Evolutionary conservation across 2,888 invertebrate species (phyloP).

Genomic region (Colostygia pectinataria): DNA sequence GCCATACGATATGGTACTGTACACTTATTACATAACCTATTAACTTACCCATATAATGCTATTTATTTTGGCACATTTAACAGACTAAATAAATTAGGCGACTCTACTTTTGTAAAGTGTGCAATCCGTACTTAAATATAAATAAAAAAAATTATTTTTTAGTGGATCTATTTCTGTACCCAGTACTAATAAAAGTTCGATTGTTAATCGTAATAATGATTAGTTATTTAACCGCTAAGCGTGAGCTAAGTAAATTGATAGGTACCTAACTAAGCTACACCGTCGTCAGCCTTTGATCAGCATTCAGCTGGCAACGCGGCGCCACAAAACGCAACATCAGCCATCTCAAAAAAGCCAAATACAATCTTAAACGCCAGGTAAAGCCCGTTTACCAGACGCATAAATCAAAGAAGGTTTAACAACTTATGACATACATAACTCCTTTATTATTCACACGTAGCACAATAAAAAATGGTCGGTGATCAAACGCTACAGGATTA

Average conservation of each 20-base stretch:
- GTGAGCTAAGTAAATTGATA: background rate
- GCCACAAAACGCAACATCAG: conserved; percentile 53
- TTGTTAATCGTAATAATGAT: background rate
- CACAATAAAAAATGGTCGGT: conserved; percentile 47
- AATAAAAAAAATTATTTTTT: too few species aligned
- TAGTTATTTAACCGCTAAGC: background rate
- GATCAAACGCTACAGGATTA: conserved; percentile 66
- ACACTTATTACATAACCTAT: too few species aligned
- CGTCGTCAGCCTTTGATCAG: conserved; percentile 67
- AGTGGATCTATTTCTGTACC: too few species aligned
- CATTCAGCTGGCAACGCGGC: conserved; percentile 62
- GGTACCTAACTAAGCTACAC: conserved; percentile 42
- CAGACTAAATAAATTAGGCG: too few species aligned
- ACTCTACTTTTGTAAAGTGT: too few species aligned
- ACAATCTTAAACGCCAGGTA: conserved; percentile 65
- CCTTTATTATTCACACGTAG: conserved; percentile 72
- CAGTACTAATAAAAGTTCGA: too few species aligned
- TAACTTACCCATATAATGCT: too few species aligned
- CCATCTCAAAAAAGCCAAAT: conserved; percentile 53
- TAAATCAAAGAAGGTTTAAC: conserved; percentile 72
- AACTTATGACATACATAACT: conserved; percentile 78
- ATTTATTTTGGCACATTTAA: too few species aligned
- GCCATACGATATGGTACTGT: too few species aligned
- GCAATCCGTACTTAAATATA: too few species aligned
- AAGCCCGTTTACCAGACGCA: conserved; percentile 50